Conservation (phyloP, 2,797 vertebrate genomes). For the Pelobates cultripes region DNA sequence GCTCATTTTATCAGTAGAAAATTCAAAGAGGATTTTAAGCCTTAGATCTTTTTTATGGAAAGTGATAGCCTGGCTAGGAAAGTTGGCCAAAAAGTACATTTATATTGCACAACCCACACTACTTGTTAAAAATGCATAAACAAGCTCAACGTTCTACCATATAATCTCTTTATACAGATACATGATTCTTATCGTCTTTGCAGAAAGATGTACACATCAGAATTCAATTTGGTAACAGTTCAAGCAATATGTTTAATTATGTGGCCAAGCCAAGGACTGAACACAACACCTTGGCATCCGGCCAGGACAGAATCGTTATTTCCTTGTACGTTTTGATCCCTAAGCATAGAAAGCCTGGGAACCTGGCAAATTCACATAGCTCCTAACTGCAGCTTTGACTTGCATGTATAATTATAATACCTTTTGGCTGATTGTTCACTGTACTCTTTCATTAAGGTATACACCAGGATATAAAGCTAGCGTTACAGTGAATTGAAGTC, state of each 20-base stretch:
- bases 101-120: constrained; percentile 4
- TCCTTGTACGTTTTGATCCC: constrained; percentile 44
- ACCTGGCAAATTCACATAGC: constrained; percentile 43
- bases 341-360: constrained; percentile 47
- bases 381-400: constrained; percentile 17
- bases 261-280: constrained; percentile 45
- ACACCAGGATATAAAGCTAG: constrained; percentile 2
- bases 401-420: constrained; percentile 41
- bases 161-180: constrained; percentile 34
- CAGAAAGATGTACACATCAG: constrained; percentile 37
- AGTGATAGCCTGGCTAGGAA: constrained; percentile 29
- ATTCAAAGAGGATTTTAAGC: constrained; percentile 32
- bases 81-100: constrained; percentile 30
- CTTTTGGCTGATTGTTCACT: constrained; percentile 9
- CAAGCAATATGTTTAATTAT: constrained; percentile 43
- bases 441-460: constrained; percentile 21
- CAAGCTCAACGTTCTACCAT: constrained; percentile 29
- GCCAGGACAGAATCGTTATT: constrained; percentile 44
- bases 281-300: constrained; percentile 44
- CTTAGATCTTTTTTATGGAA: constrained; percentile 31
- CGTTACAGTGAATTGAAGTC: constrained; percentile 8
- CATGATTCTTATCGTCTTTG: constrained; percentile 26
- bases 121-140: constrained; percentile 42
- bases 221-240: constrained; percentile 39
- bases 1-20: constrained; percentile 14